Conservation (phyloP, 1,140 invertebrate species). For the Ephestia elutella region DNA sequence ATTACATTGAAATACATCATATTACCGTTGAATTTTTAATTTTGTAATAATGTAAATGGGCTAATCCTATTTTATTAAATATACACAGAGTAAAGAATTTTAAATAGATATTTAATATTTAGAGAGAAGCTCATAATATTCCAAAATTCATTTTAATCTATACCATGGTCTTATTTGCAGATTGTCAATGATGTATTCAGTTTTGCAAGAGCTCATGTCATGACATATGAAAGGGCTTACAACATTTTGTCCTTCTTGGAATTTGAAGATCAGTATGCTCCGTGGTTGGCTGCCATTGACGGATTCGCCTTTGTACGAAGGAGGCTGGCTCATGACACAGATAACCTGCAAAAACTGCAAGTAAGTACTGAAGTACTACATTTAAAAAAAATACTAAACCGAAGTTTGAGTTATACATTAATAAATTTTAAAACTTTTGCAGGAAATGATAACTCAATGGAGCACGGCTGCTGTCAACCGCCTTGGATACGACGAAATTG, state of each 20-base stretch:
- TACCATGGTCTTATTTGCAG: conserved; percentile 28
- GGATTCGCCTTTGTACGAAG: conserved; percentile 67
- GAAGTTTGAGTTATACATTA: no score
- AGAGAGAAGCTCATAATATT: no score
- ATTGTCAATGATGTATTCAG: conserved; percentile 89
- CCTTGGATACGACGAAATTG: conserved; percentile 42
- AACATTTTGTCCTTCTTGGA: conserved; percentile 77
- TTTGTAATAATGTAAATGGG: no score
- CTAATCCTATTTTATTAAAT: no score
- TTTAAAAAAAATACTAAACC: no score
- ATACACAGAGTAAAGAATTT: no score
- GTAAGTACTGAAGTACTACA: conserved; percentile 29
- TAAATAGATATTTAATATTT: no score
- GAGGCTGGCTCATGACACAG: conserved; percentile 44
- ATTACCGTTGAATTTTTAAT: no score
- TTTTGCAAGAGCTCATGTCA: conserved; percentile 68
- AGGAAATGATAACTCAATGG: conserved; percentile 35
- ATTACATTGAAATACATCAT: no score
- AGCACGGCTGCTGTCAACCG: conserved; percentile 39
- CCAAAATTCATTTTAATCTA: no score
- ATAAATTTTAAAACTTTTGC: neutral
- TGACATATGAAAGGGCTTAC: conserved; percentile 73
- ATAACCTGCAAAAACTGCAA: conserved; percentile 31
- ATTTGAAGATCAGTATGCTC: conserved; percentile 78
- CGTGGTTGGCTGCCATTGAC: conserved; percentile 79